Percentiles rank a stretch among this genome's conserved stretches.
These are phyloP conservation scores for Bombyx mandarina DNA, from an alignment of 1,140 invertebrate genomes.

Conservation along the genomic window DNA sequence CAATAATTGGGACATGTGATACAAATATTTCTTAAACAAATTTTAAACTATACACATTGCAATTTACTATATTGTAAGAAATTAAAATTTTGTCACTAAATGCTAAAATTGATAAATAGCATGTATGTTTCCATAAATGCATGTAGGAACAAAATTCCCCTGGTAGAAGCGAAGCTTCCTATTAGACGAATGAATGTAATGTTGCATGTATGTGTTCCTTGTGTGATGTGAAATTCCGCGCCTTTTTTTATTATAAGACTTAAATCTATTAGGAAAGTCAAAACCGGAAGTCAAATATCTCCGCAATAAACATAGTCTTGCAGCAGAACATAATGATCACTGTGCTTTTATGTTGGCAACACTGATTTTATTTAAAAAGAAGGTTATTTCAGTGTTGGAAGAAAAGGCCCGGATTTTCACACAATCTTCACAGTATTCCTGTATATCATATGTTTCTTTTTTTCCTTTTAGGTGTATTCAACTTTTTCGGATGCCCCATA, in stretches of 20 bases:
- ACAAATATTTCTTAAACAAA: too few relatives aligned
- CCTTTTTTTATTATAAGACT: conserved; percentile 4
- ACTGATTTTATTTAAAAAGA: too few relatives aligned
- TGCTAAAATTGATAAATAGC: too few relatives aligned
- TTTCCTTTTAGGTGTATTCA: conserved; percentile 72
- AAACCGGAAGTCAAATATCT: background rate
- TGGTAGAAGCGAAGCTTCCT: conserved; percentile 30
- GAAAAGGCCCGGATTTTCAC: conserved; percentile 27
- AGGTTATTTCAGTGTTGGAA: background rate
- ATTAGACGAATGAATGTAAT: conserved; percentile 39
- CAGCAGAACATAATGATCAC: background rate
- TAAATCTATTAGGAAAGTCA: background rate
- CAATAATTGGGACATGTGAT: too few relatives aligned
- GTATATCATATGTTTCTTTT: conserved; percentile 62
- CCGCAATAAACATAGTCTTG: background rate
- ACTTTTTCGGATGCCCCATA: conserved; percentile 71
- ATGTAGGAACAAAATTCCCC: too few relatives aligned
- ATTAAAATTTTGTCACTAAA: too few relatives aligned
- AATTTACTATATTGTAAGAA: too few relatives aligned
- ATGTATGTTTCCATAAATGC: too few relatives aligned
- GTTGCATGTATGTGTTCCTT: conserved; percentile 45
- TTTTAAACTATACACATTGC: too few relatives aligned
- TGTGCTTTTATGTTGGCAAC: background rate
- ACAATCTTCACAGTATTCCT: conserved; percentile 11
- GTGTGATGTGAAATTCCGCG: conserved; percentile 16